Conservation (phyloP, 2,888 invertebrate genomes). For the Sarcophaga subvicina region DNA sequence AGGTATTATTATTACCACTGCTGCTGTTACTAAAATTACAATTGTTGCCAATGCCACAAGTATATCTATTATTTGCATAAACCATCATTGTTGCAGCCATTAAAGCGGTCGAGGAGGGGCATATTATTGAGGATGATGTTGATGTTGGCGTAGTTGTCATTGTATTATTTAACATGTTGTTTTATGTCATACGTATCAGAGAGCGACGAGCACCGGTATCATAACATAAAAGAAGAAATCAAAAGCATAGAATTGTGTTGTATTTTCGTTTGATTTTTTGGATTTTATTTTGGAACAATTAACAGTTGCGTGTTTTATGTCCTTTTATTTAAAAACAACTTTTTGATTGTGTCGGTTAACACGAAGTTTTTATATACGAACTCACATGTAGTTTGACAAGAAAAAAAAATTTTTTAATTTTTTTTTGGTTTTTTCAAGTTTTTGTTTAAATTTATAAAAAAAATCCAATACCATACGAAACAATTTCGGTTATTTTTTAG, state of each 20-base stretch:
- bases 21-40: constrained; percentile 27
- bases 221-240: neutral
- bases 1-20: constrained; percentile 9
- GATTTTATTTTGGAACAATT: neutral
- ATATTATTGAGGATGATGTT: constrained; percentile 14
- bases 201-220: constrained; percentile 7
- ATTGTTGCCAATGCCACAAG: constrained; percentile 71
- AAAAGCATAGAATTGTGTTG: neutral
- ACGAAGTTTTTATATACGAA: constrained; percentile 32
- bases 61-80: constrained; percentile 65
- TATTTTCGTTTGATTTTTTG: too few relatives aligned
- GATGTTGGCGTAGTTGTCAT: constrained; percentile 55
- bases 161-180: constrained; percentile 69
- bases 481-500: constrained; percentile 30
- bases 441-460: constrained; percentile 37
- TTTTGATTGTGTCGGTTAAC: constrained; percentile 27
- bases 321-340: neutral
- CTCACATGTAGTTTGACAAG: constrained; percentile 38
- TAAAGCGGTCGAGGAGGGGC: constrained; percentile 36
- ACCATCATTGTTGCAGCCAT: constrained; percentile 50
- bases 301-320: neutral
- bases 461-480: neutral
- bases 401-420: neutral
- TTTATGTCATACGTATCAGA: constrained; percentile 34
- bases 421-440: constrained; percentile 3